Conservation (phyloP, 1,140 invertebrate species). For the Dinothrombium tinctorium region DNA sequence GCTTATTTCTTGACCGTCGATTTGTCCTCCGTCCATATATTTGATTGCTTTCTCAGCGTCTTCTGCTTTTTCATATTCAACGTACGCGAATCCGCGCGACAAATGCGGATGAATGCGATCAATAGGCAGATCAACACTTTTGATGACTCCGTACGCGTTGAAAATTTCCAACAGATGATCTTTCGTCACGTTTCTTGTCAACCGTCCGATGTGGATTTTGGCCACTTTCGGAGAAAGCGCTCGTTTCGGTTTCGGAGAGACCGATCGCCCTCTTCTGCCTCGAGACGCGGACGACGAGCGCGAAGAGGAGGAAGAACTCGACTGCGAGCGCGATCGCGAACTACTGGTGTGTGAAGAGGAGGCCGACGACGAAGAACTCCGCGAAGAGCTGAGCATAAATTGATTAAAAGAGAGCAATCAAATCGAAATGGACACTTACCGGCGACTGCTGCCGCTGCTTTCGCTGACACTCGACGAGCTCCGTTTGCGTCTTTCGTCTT, state of each 20-base stretch:
- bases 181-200: slow-evolving; percentile 71
- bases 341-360: slow-evolving; percentile 19
- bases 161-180: slow-evolving; percentile 88
- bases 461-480: too few species aligned
- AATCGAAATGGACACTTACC: too few species aligned
- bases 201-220: slow-evolving; percentile 71
- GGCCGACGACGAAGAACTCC: slow-evolving; percentile 26
- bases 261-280: slow-evolving; percentile 16
- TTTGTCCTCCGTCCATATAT: slow-evolving; percentile 86
- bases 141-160: slow-evolving; percentile 65
- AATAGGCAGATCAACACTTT: slow-evolving; percentile 61
- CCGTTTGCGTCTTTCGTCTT: too few species aligned
- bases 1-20: slow-evolving; percentile 73
- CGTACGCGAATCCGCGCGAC: slow-evolving; percentile 71
- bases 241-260: slow-evolving; percentile 37
- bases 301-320: slow-evolving; percentile 15
- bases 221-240: slow-evolving; percentile 53
- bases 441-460: too few species aligned
- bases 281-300: slow-evolving; percentile 6
- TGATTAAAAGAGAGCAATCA: too few species aligned
- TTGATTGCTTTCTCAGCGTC: slow-evolving; percentile 96
- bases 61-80: slow-evolving; percentile 76
- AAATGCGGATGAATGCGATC: slow-evolving; percentile 64
- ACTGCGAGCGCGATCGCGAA: slow-evolving; percentile 8
- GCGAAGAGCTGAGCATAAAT: too few species aligned